Evolutionary conservation across 2,888 invertebrate genomes (phyloP), one percentile per base, ranked within the genome.

Genomic region (Euphydryas editha): DNA sequence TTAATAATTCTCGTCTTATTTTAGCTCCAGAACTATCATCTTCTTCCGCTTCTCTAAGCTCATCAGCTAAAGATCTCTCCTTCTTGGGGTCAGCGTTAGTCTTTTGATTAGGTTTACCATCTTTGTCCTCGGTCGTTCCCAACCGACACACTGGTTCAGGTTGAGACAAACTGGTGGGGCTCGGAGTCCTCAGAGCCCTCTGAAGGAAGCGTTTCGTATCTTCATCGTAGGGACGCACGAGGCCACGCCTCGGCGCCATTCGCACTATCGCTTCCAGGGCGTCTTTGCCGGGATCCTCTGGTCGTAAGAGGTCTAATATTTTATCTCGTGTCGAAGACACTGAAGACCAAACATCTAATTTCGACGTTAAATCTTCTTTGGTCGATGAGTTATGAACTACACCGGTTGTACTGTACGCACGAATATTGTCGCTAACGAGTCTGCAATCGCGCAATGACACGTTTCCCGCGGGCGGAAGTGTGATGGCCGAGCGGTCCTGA

Each of bases 191-290:
- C 4, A 91, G 78, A 1, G 88, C 85, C 59, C 88, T 78, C 61
- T 92, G 89, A 0, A 93, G 82, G 74, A 92, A 92, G 5, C 90
- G 78, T 17, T 82, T 79, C 7, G 92, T 86, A 74, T 92, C 92
- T 17, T 91, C 91, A 68, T 91, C 90, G 6, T 90, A 76, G 0
- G 92, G 91, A 10, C 86, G 79, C 20, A 82, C 74, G 18, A 89
- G 82, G 7, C 88, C 90, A 2, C 90, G 84, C 8, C 92, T 83
- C 11, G 89, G 86, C 15, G 84, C 80, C 0, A 93, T 89, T 66
- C 87, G 78, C 54, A 93, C 90, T 65, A 93, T 92, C 17, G 88
- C 92, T 73, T 89, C 90, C 55, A 93, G 79, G 30, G 87, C 83
- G 10, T 89, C 90, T 3, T 85, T 80, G 0, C 88, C 92, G 0